phyloP scores from a whole-genome alignment of 2,797 vertebrate genomes.

The Microhierax caerulescens region DNA sequence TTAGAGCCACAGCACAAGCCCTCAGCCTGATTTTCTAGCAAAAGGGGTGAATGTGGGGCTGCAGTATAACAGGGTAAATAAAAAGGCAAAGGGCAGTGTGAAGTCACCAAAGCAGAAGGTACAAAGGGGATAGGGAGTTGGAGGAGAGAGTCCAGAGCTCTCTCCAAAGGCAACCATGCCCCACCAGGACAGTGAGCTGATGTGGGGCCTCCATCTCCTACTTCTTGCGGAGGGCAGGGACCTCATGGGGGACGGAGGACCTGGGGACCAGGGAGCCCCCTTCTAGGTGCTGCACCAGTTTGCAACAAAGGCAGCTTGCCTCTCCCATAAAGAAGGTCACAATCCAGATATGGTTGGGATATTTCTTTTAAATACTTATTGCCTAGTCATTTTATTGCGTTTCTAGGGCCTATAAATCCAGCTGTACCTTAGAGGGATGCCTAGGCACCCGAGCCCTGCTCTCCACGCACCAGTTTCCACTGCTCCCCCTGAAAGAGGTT shows the following conservation, averaged over 20 bases:
- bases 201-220: background rate
- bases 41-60: background rate
- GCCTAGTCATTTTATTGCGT: background rate
- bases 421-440: background rate
- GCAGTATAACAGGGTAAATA: background rate
- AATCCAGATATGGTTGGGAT: background rate
- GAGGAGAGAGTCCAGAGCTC: background rate
- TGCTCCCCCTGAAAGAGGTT: background rate
- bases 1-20: rapidly evolving
- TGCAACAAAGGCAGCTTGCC: background rate
- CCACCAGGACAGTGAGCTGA: rapidly evolving
- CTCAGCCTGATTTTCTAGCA: background rate
- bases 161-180: background rate
- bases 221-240: background rate
- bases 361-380: background rate
- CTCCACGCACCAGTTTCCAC: background rate
- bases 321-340: background rate
- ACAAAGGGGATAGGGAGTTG: background rate
- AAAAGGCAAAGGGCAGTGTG: background rate
- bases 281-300: background rate
- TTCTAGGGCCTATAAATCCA: background rate
- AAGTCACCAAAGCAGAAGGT: background rate
- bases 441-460: background rate
- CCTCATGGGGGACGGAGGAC: rapidly evolving
- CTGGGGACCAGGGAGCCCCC: background rate